Base-by-base conservation (phyloP, 2,113 vertebrate genomes). In the Rhinogobius similis region DNA sequence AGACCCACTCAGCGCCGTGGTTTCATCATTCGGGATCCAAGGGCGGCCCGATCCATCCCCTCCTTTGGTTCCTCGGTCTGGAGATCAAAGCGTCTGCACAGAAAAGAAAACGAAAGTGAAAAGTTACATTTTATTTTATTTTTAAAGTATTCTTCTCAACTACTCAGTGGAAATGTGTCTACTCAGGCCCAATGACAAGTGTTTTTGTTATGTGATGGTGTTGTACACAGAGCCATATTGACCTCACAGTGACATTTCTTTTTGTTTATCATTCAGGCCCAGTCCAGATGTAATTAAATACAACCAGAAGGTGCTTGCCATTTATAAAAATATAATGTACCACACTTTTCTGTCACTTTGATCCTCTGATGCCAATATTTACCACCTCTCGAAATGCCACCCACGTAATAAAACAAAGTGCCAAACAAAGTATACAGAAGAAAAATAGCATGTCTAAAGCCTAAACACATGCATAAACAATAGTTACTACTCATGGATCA, bases 321-420 rank as follows among this genome's bases (percentile, higher is more conserved):
- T 84, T 84, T 72, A 76, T 55, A 55, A 77, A 65, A 48, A 50
- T 16, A 73, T 66, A 59, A 62, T 80, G 70, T 83, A 65, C 36
- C 62, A 67, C 72, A 48, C 59, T 79, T 77, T 84, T 67, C 71
- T 73, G 18, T 62, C 71, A 52, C 77, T 80, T 78, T 77, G 67
- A 76, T 81, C 72, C 77, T 65, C 39, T 62, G 76, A 68, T 50
- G 32, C 39, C 62, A 27, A 3, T 85, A 87, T 88, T 86, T 89
- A 84, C 76, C 81, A 76, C 73, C 66, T 24, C 53, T 73, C 50
- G 41, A 68, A 66, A 75, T 70, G 75, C 83, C 86, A 84, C 81
- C 81, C 86, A 86, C 87, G 79, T 52, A 61, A 79, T 82, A 84
- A 83, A 78, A 82, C 71, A 83, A 85, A 78, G 68, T 38, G 69